A percentile compares a stretch with the other conserved stretches of the same genome.
Conservation (phyloP, 2,113 vertebrate species). For the Chitala chitala region DNA sequence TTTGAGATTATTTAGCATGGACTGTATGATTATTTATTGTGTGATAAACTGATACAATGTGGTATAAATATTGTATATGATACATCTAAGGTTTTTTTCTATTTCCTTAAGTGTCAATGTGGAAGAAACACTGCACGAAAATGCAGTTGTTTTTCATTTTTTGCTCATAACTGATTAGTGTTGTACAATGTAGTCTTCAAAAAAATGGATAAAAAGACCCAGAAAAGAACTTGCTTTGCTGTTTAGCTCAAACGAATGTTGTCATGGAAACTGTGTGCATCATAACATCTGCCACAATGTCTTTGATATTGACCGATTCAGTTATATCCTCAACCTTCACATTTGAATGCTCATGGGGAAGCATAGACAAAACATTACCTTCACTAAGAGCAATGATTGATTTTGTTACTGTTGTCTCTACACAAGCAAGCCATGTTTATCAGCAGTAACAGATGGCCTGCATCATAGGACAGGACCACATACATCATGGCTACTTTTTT, state of each 20-base stretch:
- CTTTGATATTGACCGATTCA: constrained; percentile 24
- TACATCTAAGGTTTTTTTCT: too few relatives aligned
- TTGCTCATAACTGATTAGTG: background rate
- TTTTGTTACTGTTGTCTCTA: background rate
- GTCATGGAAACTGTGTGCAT: constrained; percentile 56
- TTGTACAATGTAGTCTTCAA: background rate
- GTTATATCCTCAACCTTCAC: constrained; percentile 17
- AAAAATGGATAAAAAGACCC: background rate
- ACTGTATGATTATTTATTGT: too few relatives aligned
- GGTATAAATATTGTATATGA: too few relatives aligned
- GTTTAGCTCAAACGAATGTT: constrained; percentile 54
- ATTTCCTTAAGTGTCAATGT: too few relatives aligned
- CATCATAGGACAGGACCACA: too few relatives aligned
- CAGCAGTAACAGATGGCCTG: background rate
- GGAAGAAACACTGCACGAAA: background rate
- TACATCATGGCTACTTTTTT: too few relatives aligned
- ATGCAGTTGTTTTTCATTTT: background rate
- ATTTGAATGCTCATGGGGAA: background rate
- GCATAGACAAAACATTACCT: background rate
- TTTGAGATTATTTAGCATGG: too few relatives aligned
- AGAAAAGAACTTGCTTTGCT: constrained; percentile 48
- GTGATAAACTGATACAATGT: too few relatives aligned
- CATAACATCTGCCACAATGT: constrained; percentile 47
- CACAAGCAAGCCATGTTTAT: background rate
- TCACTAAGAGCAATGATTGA: constrained; percentile 1